A percentile compares a stretch with the other conserved stretches of the same genome.
These are phyloP conservation scores for Acrocyrtus sp. DNA, from an alignment of 2,888 invertebrate genomes.

Conservation along the genomic window DNA sequence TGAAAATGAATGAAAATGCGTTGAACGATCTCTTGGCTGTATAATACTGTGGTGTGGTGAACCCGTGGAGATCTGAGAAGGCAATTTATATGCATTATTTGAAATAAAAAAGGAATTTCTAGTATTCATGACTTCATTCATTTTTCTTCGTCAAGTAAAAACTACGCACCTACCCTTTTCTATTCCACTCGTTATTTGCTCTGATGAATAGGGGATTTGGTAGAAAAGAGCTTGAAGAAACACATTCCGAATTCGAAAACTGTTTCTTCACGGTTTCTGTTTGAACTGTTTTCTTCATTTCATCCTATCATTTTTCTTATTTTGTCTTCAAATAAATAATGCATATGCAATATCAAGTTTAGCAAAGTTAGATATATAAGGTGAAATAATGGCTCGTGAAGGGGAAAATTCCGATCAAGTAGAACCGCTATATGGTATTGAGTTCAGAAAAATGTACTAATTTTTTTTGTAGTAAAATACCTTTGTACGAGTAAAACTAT, in stretches of 20 bases:
- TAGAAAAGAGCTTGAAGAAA: not conserved
- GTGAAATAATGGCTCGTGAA: not conserved
- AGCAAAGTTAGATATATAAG: not conserved
- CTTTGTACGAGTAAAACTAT: not conserved
- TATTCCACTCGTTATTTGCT: not conserved
- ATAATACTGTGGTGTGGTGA: not conserved
- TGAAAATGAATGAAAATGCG: not conserved
- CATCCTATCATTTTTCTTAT: not conserved
- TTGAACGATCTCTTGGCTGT: not conserved
- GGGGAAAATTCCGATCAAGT: slow-evolving; percentile 32
- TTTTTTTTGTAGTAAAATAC: not conserved
- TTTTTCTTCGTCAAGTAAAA: not conserved
- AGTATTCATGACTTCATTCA: not conserved
- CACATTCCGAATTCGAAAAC: not conserved
- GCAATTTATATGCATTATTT: not conserved
- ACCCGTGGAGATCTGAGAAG: not conserved
- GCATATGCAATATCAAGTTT: not conserved
- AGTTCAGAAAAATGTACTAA: not conserved
- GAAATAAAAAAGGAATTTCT: not conserved
- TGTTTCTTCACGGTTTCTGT: not conserved
- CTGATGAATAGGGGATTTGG: not conserved
- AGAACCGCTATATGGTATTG: slow-evolving; percentile 40
- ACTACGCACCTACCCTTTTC: not conserved
- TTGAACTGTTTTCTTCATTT: not conserved
- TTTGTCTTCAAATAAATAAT: not conserved